Percentiles rank a stretch among this genome's conserved stretches.
These are phyloP conservation scores for Hiodon tergisus DNA, from an alignment of 2,113 vertebrate species.

Conservation along the genomic window DNA sequence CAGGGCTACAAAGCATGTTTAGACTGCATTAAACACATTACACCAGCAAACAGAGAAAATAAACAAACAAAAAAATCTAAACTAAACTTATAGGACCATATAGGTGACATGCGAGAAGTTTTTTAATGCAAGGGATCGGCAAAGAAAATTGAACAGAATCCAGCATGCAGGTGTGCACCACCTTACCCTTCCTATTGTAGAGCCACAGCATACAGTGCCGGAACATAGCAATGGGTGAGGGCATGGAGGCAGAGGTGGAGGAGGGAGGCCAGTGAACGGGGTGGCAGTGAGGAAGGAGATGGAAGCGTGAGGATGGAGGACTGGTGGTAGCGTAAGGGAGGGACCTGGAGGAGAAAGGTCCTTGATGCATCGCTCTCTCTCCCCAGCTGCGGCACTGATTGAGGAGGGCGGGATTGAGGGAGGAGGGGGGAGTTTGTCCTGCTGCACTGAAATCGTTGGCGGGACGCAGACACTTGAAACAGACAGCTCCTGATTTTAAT, in stretches of 20 bases:
- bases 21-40: not conserved
- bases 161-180: constrained; percentile 36
- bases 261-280: constrained; percentile 53
- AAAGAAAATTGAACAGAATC: constrained; percentile 42
- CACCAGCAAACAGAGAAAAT: constrained; percentile 1
- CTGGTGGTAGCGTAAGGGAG: constrained; percentile 25
- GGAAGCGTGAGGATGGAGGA: constrained; percentile 12
- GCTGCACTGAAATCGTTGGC: not conserved
- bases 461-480: not conserved
- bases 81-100: no score
- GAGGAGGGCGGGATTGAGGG: constrained; percentile 25
- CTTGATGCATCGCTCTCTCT: constrained; percentile 34
- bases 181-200: constrained; percentile 97
- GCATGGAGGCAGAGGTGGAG: constrained; percentile 75
- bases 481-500: not conserved
- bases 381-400: constrained; percentile 37
- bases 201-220: constrained; percentile 99
- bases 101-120: no score
- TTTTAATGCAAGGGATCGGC: no score
- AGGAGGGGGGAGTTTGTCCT: not conserved
- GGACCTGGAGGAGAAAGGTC: constrained; percentile 45
- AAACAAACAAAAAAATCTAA: no score
- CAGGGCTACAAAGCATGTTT: not conserved
- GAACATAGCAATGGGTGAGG: constrained; percentile 96
- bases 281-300: constrained; percentile 57